Evolutionary conservation across 2,797 vertebrate genomes (phyloP), one percentile per base, ranked within the genome.

Genomic region (Neopelma chrysocephalum): DNA sequence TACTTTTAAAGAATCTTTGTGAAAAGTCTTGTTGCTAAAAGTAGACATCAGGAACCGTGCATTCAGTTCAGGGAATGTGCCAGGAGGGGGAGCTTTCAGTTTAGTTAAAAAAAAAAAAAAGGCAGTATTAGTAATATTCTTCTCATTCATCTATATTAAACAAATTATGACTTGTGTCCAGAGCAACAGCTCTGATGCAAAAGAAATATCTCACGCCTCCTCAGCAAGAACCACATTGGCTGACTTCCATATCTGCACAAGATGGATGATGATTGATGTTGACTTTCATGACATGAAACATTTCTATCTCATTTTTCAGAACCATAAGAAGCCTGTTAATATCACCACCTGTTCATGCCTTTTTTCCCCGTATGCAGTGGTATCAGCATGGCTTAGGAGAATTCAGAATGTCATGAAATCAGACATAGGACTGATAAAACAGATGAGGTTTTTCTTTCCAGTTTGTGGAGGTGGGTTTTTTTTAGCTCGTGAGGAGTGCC

Each of bases 271-370:
- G 92, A 96, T 91, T 92, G 93, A 96, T 95, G 92, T 91, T 96
- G 92, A 97, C 94, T 97, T 94, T 90, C 91, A 91, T 94, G 94
- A 96, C 92, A 58, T 69, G 96, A 93, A 97, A 96, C 94, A 90
- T 96, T 96, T 95, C 95, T 88, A 84, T 92, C 89, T 95, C 93
- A 84, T 96, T 96, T 96, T 93, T 94, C 94, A 94, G 92, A 96
- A 47, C 61, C 89, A 61, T 90, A 94, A 96, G 94, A 95, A 86
- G 66, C 58, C 82, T 93, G 82, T 90, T 96, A 96, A 94, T 96
- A 96, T 54, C 26, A 12, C 94, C 95, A 96, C 96, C 96, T 97
- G 90, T 80, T 96, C 90, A 36, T 90, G 77, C 64, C 43, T 88
- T 89, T 88, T 82, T 69, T 65, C 19, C 40, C 77, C 34, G 31